These are phyloP conservation scores for Oscheius sp. DNA, from an alignment of 2,888 invertebrate species.

Conservation along the genomic window DNA sequence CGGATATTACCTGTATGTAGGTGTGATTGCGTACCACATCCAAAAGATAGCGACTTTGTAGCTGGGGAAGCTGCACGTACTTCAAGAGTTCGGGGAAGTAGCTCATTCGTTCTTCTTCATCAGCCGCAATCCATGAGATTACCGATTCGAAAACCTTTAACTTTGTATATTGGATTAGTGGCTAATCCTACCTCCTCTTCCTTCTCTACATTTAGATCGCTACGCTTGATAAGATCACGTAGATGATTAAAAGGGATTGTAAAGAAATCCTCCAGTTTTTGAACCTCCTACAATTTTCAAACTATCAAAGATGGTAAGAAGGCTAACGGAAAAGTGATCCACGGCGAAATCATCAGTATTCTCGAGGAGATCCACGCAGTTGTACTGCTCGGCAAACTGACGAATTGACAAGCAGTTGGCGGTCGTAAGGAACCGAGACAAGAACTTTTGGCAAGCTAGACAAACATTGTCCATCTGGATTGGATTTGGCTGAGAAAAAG, in stretches of 20 bases:
- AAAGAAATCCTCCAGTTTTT: slow-evolving; percentile 53
- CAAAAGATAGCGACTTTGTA: slow-evolving; percentile 74
- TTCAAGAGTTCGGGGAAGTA: slow-evolving; percentile 51
- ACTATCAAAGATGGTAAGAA: background rate
- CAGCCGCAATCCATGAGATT: slow-evolving; percentile 75
- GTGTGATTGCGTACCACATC: slow-evolving; percentile 53
- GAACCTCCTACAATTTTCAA: slow-evolving; percentile 47
- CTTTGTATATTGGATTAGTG: too few species aligned
- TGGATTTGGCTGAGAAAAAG: background rate
- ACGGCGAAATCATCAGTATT: slow-evolving; percentile 62
- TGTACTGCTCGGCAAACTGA: slow-evolving; percentile 76
- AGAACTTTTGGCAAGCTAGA: slow-evolving; percentile 75
- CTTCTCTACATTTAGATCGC: slow-evolving; percentile 57
- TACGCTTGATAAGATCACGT: slow-evolving; percentile 53
- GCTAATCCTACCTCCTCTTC: slow-evolving; percentile 51
- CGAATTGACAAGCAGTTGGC: slow-evolving; percentile 74
- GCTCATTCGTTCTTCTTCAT: slow-evolving; percentile 68
- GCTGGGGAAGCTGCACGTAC: slow-evolving; percentile 69
- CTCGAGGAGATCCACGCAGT: slow-evolving; percentile 56
- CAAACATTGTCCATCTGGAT: slow-evolving; percentile 75
- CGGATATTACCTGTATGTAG: slow-evolving; percentile 44
- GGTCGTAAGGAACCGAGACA: slow-evolving; percentile 74
- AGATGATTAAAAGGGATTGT: slow-evolving; percentile 56
- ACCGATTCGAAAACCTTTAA: slow-evolving; percentile 75
- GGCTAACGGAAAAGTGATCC: slow-evolving; percentile 59